Evolutionary conservation across 2,797 vertebrate species (phyloP).

Genomic region (Rhabdomys pumilio): DNA sequence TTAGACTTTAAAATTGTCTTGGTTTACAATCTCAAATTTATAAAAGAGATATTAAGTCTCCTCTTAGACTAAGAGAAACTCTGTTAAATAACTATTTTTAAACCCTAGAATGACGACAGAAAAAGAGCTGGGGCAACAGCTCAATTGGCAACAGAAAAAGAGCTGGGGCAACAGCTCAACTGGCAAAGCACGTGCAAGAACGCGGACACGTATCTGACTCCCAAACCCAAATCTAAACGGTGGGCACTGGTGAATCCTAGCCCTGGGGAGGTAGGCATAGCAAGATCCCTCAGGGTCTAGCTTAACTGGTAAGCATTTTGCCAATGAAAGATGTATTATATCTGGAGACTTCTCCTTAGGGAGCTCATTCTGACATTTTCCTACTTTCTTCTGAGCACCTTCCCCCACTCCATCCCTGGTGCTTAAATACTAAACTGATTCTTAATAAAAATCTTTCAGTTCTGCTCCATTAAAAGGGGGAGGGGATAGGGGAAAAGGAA

Average conservation of each 20-base stretch:
- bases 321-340: background rate
- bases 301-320: background rate
- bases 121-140: background rate
- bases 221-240: background rate
- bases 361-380: background rate
- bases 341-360: background rate
- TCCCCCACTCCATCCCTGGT: background rate
- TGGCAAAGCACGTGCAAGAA: background rate
- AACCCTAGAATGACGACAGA: background rate
- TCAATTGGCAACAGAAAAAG: background rate
- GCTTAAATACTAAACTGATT: background rate
- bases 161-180: background rate
- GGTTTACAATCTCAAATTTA: slow-evolving; percentile 47
- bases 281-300: background rate
- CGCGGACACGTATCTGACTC: background rate
- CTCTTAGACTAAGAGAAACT: slow-evolving; percentile 2
- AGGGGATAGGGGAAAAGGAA: background rate
- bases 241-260: background rate
- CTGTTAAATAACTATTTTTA: background rate
- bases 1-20: slow-evolving; percentile 64
- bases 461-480: background rate
- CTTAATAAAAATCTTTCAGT: background rate
- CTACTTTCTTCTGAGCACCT: background rate
- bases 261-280: background rate
- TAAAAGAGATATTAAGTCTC: slow-evolving; percentile 52